Evolutionary conservation across 2,113 vertebrate genomes (phyloP), one percentile per base, ranked within the genome.

Genomic region (Arvicanthis niloticus): DNA sequence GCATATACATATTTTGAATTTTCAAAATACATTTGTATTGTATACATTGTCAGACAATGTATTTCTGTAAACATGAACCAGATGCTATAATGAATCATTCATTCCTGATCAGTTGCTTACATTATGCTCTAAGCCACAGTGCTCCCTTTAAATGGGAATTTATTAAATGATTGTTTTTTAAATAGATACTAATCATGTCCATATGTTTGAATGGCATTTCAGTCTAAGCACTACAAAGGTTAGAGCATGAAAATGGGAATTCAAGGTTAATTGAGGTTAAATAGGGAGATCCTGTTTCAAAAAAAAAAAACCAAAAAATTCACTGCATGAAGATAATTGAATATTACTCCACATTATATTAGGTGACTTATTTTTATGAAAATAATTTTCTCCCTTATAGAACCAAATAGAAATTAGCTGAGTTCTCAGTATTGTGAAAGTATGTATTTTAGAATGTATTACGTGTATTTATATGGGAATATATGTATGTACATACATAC

Each of bases 101-200:
- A 42, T 89, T 89, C 31, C 87, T 76, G 60, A 90, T 88, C 40
- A 88, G 3, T 40, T 72, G 42, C 31, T 93, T 91, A 65, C 12
- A 40, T 78, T 92, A 48, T 67, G 62, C 7, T 48, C n/a, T 84
- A 95, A 58, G 70, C 94, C 16, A 88, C 37, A 90, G 26, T 80
- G 42, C 22, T 31, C 67, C 1, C 37, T 88, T 93, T 80, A 15
- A 94, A 94, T 0, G 24, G 40, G 53, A 37, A 92, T 48, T 95
- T 65, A 0, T 82, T 92, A 89, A 73, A 58, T 88, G 19, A 48
- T 91, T 93, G 48, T 88, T 48, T 7, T 75, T 75, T 85, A 92
- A 76, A 76, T 86, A 60, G 37, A 51, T 97, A 92, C 77, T 93
- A 31, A 85, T 72, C 93, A 26, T 94, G 65, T 92, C 75, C 15